phyloP scores from a whole-genome alignment of 2,113 vertebrate species.

The Xenopus laevis region DNA sequence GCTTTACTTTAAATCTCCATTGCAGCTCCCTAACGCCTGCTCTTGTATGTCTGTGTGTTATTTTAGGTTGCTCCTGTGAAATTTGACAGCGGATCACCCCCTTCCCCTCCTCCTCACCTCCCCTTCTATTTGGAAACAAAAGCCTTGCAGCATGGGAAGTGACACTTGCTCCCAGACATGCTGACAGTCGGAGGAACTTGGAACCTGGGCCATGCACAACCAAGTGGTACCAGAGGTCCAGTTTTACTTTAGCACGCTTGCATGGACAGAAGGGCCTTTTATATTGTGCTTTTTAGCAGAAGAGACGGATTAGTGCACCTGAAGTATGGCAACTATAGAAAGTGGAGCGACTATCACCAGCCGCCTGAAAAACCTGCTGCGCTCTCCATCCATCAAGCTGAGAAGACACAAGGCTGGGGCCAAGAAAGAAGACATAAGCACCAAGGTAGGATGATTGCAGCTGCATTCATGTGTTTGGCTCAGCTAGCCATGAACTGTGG shows the following conservation, averaged over 20 bases:
- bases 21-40: slow-evolving; percentile 2
- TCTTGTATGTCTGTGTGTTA: slow-evolving; percentile 19
- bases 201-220: slow-evolving; percentile 15
- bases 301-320: slow-evolving; percentile 9
- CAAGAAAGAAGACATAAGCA: slow-evolving; percentile 75
- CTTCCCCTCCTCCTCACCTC: slow-evolving; percentile 4
- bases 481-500: too few species aligned
- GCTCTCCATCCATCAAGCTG: slow-evolving; percentile 92
- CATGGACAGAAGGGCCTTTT: neutral
- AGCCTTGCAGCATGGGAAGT: slow-evolving; percentile 34
- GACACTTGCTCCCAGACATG: slow-evolving; percentile 14
- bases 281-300: slow-evolving; percentile 4
- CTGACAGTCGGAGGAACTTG: slow-evolving; percentile 15
- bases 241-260: neutral
- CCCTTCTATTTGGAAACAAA: slow-evolving; percentile 29
- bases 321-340: slow-evolving; percentile 63
- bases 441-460: slow-evolving; percentile 67
- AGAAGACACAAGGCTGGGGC: slow-evolving; percentile 75
- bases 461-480: too few species aligned
- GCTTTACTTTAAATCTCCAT: neutral
- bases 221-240: slow-evolving; percentile 14
- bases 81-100: slow-evolving; percentile 3
- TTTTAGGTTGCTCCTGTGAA: slow-evolving; percentile 26
- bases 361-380: slow-evolving; percentile 90
- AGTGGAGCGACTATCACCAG: slow-evolving; percentile 89